These are phyloP conservation scores for Watsonalla cultraria DNA, from an alignment of 2,888 invertebrate species.

Conservation along the genomic window DNA sequence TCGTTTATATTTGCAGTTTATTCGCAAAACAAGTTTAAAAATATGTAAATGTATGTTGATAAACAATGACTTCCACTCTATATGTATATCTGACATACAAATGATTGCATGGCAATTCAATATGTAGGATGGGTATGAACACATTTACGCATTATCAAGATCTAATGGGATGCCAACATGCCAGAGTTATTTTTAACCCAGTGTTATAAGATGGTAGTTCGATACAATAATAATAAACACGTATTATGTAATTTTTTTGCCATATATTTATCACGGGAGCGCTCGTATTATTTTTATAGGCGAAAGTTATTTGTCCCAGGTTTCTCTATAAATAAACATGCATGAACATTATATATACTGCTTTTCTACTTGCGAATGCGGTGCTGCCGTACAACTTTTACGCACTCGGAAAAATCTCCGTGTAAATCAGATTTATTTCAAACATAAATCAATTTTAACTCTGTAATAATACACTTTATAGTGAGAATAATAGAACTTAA, in stretches of 20 bases:
- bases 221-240: not conserved
- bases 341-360: slow-evolving; percentile 26
- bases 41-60: too few relatives aligned
- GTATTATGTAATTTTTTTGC: slow-evolving; percentile 18
- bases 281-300: slow-evolving; percentile 42
- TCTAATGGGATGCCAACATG: slow-evolving; percentile 15
- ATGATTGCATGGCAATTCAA: not conserved
- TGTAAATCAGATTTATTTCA: too few relatives aligned
- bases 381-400: not conserved
- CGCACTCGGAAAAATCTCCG: not conserved
- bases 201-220: slow-evolving; percentile 9
- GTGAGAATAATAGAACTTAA: too few relatives aligned
- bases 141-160: slow-evolving; percentile 3
- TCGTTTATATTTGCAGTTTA: too few relatives aligned
- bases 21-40: too few relatives aligned
- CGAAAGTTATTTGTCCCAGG: slow-evolving; percentile 67
- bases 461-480: too few relatives aligned
- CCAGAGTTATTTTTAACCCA: slow-evolving; percentile 4
- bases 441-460: too few relatives aligned
- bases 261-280: slow-evolving; percentile 12
- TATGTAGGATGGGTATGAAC: not conserved
- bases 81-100: too few relatives aligned
- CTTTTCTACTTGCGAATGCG: slow-evolving; percentile 34
- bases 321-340: slow-evolving; percentile 56
- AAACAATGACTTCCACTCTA: too few relatives aligned